Percentiles rank a stretch among this genome's conserved stretches.
Conservation (phyloP, 2,113 vertebrate species). For the Poecilia latipinna region DNA sequence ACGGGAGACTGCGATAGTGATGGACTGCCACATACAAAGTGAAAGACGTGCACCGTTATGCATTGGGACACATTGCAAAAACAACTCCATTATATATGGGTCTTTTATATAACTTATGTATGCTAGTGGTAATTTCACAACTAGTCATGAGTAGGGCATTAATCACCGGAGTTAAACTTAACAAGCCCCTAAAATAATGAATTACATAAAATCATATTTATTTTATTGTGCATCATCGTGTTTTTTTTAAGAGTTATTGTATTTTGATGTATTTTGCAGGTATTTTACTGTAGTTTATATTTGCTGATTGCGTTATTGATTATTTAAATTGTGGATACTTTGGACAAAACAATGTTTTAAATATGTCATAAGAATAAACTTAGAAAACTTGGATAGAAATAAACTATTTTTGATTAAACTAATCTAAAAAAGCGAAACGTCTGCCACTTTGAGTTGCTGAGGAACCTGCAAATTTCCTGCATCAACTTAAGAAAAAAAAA, state of each 20-base stretch:
- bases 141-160: too few relatives aligned
- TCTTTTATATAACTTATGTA: not conserved
- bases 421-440: not conserved
- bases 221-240: not conserved
- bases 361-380: not conserved
- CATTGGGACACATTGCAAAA: not conserved
- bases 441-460: not conserved
- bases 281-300: not conserved
- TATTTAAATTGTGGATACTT: not conserved
- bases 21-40: not conserved
- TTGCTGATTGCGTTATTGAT: not conserved
- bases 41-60: not conserved
- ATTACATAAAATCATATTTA: not conserved
- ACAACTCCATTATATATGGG: not conserved
- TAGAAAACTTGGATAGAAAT: too few relatives aligned
- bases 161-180: too few relatives aligned
- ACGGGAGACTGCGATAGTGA: not conserved
- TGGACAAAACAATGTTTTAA: not conserved
- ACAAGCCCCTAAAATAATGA: too few relatives aligned
- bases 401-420: not conserved
- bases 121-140: too few relatives aligned
- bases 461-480: slow-evolving; percentile 14
- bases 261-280: not conserved
- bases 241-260: not conserved
- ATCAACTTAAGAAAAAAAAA: not conserved